Evolutionary conservation across 2,113 vertebrate species (phyloP).

Genomic region (Oreochromis aureus): DNA sequence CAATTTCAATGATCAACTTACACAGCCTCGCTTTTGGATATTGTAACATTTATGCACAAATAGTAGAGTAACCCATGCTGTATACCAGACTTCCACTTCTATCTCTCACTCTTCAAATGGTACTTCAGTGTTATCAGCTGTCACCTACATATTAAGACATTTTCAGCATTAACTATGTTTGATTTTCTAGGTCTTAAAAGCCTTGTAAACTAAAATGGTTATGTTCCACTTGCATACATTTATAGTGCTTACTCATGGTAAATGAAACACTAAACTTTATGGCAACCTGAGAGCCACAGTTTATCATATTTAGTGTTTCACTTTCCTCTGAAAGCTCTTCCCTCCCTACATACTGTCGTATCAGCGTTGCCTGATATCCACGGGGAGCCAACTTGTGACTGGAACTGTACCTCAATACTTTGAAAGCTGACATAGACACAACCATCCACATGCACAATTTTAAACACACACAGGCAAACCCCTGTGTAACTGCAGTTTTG

Average conservation of each 20-base stretch:
- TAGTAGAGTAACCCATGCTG: not conserved
- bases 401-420: not conserved
- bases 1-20: not conserved
- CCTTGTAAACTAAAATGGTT: not conserved
- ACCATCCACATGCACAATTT: not conserved
- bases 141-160: not conserved
- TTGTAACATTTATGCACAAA: not conserved
- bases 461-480: not conserved
- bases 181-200: not conserved
- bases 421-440: not conserved
- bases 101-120: not conserved
- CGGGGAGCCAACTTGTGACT: not conserved
- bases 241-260: not conserved
- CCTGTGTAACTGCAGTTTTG: slow-evolving; percentile 3
- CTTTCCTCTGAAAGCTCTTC: not conserved
- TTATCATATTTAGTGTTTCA: not conserved
- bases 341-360: not conserved
- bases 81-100: no score
- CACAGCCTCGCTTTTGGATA: not conserved
- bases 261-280: not conserved
- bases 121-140: not conserved
- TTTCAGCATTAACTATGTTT: not conserved
- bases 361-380: not conserved
- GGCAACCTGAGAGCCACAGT: not conserved
- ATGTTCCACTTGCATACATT: not conserved